These are phyloP conservation scores for Hyles lineata DNA, from an alignment of 2,888 invertebrate genomes.

Conservation along the genomic window DNA sequence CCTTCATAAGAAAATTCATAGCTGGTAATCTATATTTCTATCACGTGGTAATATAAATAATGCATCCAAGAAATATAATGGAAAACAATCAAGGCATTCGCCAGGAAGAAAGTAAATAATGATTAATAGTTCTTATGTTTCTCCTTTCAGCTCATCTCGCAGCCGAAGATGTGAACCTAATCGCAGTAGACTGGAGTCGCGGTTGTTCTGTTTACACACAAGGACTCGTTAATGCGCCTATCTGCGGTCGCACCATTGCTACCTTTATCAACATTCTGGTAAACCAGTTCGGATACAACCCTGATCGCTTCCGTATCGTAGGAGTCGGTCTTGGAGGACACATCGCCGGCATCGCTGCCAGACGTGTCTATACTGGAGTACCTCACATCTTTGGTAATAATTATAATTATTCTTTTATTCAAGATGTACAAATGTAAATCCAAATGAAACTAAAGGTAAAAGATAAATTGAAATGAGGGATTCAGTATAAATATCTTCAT, in stretches of 20 bases:
- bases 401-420: not conserved
- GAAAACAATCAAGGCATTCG: not conserved
- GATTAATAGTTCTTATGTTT: not conserved
- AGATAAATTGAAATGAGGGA: too few species aligned
- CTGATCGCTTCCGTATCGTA: slow-evolving; percentile 65
- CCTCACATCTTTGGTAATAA: slow-evolving; percentile 69
- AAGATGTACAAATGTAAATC: too few species aligned
- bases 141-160: slow-evolving; percentile 62
- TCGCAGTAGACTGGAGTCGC: slow-evolving; percentile 75
- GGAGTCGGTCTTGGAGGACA: slow-evolving; percentile 74
- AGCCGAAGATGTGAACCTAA: slow-evolving; percentile 66
- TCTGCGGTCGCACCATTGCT: slow-evolving; percentile 66
- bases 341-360: slow-evolving; percentile 74
- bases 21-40: too few species aligned
- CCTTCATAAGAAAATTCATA: too few species aligned
- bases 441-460: too few species aligned
- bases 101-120: not conserved
- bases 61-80: too few species aligned
- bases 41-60: too few species aligned
- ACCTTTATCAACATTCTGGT: slow-evolving; percentile 69
- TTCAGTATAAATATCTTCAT: too few species aligned
- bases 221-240: slow-evolving; percentile 68
- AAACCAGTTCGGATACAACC: slow-evolving; percentile 57
- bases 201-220: slow-evolving; percentile 60
- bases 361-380: slow-evolving; percentile 52